A percentile compares a stretch with the other conserved stretches of the same genome.
These are phyloP conservation scores for Cladorhizidae sp. DNA, from an alignment of 37 sponge, comb jelly and placozoan genomes.

Conservation along the genomic window DNA sequence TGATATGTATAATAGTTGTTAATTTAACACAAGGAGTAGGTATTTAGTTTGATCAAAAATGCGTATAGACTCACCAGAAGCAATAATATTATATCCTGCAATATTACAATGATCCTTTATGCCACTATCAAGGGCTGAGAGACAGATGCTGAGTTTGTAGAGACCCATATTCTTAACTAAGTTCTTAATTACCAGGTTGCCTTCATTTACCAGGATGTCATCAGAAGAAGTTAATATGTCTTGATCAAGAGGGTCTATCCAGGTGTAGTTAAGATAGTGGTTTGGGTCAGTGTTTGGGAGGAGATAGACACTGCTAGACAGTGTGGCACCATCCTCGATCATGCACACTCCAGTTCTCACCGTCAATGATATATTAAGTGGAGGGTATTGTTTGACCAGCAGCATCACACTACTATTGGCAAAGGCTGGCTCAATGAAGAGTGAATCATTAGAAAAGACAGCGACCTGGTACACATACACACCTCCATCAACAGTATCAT, in stretches of 20 bases:
- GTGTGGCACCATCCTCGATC: background rate
- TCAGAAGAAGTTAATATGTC: background rate
- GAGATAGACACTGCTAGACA: conserved; percentile 1
- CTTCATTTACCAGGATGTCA: background rate
- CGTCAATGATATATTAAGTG: background rate
- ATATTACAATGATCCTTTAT: background rate
- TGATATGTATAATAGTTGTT: too few relatives aligned
- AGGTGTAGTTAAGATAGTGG: background rate
- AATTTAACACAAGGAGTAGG: too few relatives aligned
- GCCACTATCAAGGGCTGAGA: background rate
- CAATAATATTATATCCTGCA: background rate
- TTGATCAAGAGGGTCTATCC: background rate
- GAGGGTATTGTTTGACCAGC: background rate
- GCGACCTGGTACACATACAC: conserved; percentile 4
- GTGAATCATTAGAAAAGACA: background rate
- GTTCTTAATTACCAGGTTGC: too few relatives aligned
- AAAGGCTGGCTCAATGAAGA: background rate
- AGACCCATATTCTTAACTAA: background rate
- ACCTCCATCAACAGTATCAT: background rate
- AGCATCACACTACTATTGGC: background rate
- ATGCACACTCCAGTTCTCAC: background rate
- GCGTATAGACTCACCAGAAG: background rate
- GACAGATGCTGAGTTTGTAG: background rate
- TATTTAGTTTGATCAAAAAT: too few relatives aligned
- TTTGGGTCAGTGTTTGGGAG: background rate